phyloP scores from a whole-genome alignment of 2,797 vertebrate genomes.

The Lemur catta region DNA sequence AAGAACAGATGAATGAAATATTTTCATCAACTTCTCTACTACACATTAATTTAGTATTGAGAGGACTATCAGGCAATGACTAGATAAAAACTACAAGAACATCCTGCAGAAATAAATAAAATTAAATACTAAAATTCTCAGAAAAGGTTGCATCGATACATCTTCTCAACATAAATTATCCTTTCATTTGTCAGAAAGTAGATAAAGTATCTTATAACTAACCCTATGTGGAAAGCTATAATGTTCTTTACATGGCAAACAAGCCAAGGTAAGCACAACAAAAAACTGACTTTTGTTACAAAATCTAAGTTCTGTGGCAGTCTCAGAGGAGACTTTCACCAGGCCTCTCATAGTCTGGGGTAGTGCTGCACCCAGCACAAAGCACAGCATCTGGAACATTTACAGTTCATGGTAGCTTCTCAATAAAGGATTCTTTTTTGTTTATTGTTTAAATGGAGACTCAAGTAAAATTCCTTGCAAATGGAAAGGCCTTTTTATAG shows the following conservation, averaged over 20 bases:
- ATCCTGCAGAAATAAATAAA: neutral
- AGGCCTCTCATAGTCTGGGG: neutral
- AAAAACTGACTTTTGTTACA: neutral
- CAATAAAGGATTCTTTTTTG: neutral
- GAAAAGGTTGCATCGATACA: neutral
- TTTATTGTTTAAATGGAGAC: neutral
- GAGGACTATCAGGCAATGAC: neutral
- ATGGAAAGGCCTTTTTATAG: neutral
- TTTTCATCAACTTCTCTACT: constrained; percentile 6
- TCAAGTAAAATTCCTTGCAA: constrained; percentile 5
- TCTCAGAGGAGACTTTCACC: neutral
- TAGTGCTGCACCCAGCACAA: neutral
- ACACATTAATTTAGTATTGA: neutral
- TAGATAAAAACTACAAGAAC: neutral
- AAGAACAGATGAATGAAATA: neutral
- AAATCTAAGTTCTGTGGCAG: neutral
- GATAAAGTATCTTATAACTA: neutral
- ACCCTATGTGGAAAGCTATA: neutral
- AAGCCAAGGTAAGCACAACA: neutral
- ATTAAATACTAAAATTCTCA: neutral
- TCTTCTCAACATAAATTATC: neutral
- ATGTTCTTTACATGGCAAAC: neutral
- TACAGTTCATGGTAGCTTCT: neutral
- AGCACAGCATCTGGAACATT: neutral
- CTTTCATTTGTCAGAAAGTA: neutral